Base-by-base conservation (phyloP, 2,888 invertebrate species). In the Tromatobia lineatoria region DNA sequence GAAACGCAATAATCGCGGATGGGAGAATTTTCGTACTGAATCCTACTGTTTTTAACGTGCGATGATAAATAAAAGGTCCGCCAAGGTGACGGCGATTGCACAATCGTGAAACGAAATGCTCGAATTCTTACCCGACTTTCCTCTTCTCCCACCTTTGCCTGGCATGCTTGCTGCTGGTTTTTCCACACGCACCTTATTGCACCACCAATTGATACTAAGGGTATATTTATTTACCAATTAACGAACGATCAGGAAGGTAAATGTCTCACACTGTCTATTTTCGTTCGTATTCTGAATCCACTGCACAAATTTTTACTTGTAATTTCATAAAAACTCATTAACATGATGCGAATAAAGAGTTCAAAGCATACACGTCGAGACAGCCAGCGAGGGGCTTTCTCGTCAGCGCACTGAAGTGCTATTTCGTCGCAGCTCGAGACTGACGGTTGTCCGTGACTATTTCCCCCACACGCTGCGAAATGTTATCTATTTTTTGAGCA, bases 211-310 rank as follows among this genome's bases (percentile, higher is more conserved):
- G 92, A 93, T 94, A 94, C 95, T 95, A 94, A 94, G 47, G 34
- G 20, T 38, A 38, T 38, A 38, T 38, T 38, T 20, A 64, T 38
- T 64, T 38, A n/a, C 94, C 94, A 94, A 74, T 86, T 86, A 94
- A 94, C 95, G 95, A 95, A 95, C 95, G 95, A 97, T 97, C 97
- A 97, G 96, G 96, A 97, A 94, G 96, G 96, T 95, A 96, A 95
- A 96, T 95, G 96, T 96, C 96, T 96, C 93, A 95, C 94, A 95
- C 95, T 95, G 95, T 95, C 95, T 95, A 96, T 96, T 96, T 95
- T 96, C 95, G 95, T 95, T 95, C 95, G 95, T 95, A 95, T 95
- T 95, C 95, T 95, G 94, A 95, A 94, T 94, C 95, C 96, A 95
- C 95, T 95, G 95, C 96, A 96, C 95, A 95, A 95, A 96, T 95